These are phyloP conservation scores for Drosophila yakuba DNA, from an alignment of 1,140 invertebrate species.

Conservation along the genomic window DNA sequence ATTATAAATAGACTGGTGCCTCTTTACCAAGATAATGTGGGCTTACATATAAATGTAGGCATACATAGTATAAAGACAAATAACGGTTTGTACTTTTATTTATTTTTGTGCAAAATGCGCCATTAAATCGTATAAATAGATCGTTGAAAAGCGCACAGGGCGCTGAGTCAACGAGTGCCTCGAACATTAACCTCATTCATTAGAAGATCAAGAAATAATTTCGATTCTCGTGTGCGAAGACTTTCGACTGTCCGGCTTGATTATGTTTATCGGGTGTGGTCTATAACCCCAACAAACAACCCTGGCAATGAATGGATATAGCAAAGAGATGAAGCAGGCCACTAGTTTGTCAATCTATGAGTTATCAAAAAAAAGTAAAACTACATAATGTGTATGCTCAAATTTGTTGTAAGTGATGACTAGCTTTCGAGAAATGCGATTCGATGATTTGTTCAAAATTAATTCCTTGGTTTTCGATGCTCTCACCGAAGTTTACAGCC, in stretches of 20 bases:
- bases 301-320: constrained; percentile 3
- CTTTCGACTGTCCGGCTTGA: constrained; percentile 41
- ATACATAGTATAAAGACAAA: constrained; percentile 23
- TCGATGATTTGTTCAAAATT: constrained; percentile 67
- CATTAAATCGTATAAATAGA: constrained; percentile 79
- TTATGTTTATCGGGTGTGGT: constrained; percentile 7
- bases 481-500: constrained; percentile 53
- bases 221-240: constrained; percentile 25
- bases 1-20: constrained; percentile 52
- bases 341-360: background rate
- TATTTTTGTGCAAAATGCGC: constrained; percentile 82
- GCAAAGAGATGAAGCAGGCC: background rate
- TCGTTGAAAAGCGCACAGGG: constrained; percentile 68
- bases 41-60: constrained; percentile 15
- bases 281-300: background rate
- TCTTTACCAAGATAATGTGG: constrained; percentile 33
- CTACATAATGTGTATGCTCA: too few relatives aligned
- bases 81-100: constrained; percentile 67
- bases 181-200: constrained; percentile 82
- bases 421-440: constrained; percentile 41
- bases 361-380: too few relatives aligned
- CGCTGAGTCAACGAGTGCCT: constrained; percentile 70
- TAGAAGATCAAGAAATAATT: constrained; percentile 68
- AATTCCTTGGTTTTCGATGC: constrained; percentile 59
- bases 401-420: constrained; percentile 36